Conservation (phyloP, 2,888 invertebrate genomes). For the Drosophila conformis region DNA sequence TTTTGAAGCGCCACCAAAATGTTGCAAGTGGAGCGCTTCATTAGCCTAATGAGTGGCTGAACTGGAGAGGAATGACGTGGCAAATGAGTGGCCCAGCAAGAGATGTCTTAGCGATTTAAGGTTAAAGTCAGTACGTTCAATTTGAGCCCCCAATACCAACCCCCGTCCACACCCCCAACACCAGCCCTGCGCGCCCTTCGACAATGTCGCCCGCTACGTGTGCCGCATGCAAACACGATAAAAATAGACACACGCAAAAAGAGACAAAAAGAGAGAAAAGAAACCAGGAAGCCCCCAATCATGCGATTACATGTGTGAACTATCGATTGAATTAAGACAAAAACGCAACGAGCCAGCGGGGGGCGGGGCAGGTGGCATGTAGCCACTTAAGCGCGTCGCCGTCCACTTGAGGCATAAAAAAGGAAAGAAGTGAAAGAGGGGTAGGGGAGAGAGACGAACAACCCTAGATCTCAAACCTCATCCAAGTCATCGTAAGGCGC, state of each 20-base stretch:
- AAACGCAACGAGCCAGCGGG: conserved; percentile 43
- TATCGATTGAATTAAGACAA: conserved; percentile 82
- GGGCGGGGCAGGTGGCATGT: conserved; percentile 29
- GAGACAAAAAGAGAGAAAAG: conserved; percentile 45
- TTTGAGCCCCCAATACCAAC: conserved; percentile 1
- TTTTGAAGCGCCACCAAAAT: conserved; percentile 39
- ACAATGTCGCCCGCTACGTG: conserved; percentile 71
- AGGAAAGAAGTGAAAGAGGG: conserved; percentile 33
- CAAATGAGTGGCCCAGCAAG: conserved; percentile 41
- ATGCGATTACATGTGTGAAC: conserved; percentile 78
- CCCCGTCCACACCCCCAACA: neutral
- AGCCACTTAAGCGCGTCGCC: conserved; percentile 76
- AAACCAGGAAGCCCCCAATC: conserved; percentile 75
- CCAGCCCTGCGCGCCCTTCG: conserved; percentile 17
- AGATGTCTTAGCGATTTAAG: conserved; percentile 63
- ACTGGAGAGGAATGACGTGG: conserved; percentile 47
- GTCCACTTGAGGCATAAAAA: conserved; percentile 73
- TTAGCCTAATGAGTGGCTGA: conserved; percentile 66
- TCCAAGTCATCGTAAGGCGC: conserved; percentile 58
- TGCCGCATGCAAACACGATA: conserved; percentile 69
- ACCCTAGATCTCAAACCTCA: conserved; percentile 60
- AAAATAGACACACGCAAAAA: conserved; percentile 56
- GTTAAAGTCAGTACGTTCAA: conserved; percentile 61
- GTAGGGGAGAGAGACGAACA: conserved; percentile 54
- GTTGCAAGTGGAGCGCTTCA: conserved; percentile 53